Evolutionary conservation across 2,888 invertebrate genomes (phyloP), one percentile per base, ranked within the genome.

Genomic region (Teinopalpus imperialis): DNA sequence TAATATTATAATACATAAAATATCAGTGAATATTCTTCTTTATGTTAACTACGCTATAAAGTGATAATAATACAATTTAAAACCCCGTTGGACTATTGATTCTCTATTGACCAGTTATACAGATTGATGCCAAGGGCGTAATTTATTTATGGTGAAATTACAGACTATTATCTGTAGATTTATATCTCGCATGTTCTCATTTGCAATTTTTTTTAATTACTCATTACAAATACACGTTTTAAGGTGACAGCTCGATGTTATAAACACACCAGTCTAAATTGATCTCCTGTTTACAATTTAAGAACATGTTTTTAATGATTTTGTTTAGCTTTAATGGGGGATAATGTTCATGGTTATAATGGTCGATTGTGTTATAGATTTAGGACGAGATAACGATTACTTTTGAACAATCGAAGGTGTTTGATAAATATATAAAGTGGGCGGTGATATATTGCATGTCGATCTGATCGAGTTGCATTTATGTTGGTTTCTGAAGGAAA

Each of bases 351-450:
- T 48, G n/a, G 16, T 44, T 55, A 52, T 13, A 37, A 10, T 47
- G 24, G 36, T 29, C 59, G 60, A 41, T 46, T 52, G 56, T 51
- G 41, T 32, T 48, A 53, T 53, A 53, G 56, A 64, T 69, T 56
- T 64, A 56, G 68, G 62, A 49, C 66, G 57, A 52, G 61, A 66
- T 63, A 57, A 27, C 48, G 50, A 56, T 66, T 58, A 52, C 50
- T 50, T 46, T 40, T 53, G 31, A 48, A 57, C 59, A 56, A 61
- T 60, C 53, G 53, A 57, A 52, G 46, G 53, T 55, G 54, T 57
- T 53, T 51, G 56, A 59, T 57, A 60, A 66, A 69, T n/a, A n/a
- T n/a, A n/a, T 54, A 52, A 48, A 53, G 54, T 52, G 45, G 62
- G 61, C 57, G 42, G 51, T 69, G 63, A 70, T 67, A 57, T 62